phyloP scores from a whole-genome alignment of 2,113 vertebrate genomes.

The Tricholaema leucomelas region DNA sequence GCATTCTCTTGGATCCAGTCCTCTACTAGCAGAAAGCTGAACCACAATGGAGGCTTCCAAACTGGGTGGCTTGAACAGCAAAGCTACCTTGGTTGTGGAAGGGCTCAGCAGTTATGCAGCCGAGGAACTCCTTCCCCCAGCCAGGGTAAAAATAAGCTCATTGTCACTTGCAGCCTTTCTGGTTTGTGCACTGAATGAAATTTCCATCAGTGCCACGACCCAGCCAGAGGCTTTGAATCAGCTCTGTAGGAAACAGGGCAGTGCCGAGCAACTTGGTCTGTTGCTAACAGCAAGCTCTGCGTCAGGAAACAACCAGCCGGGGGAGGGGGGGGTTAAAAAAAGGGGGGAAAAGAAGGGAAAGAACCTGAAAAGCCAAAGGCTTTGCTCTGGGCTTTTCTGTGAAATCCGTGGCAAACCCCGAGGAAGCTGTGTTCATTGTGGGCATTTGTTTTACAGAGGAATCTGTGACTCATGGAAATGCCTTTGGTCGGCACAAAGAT shows the following conservation, averaged over 20 bases:
- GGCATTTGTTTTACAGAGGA: background rate
- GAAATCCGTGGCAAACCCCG: background rate
- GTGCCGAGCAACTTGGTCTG: background rate
- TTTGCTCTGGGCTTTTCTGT: background rate
- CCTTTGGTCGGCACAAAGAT: background rate
- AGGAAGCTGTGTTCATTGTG: background rate
- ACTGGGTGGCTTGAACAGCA: background rate
- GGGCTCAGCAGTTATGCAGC: background rate
- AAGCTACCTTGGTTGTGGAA: background rate
- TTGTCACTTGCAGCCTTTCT: background rate
- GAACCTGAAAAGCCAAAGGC: background rate
- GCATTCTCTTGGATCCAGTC: background rate
- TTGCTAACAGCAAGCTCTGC: background rate
- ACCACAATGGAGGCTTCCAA: background rate
- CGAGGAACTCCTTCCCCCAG: background rate
- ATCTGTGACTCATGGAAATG: conserved; percentile 20
- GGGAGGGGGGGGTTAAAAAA: background rate
- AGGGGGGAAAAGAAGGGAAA: background rate
- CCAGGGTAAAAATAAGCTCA: background rate
- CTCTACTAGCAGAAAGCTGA: background rate
- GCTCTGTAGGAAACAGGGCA: background rate
- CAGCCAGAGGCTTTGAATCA: background rate
- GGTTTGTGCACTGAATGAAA: conserved; percentile 3
- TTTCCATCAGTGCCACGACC: background rate
- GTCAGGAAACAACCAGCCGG: background rate